phyloP scores from a whole-genome alignment of 2,797 vertebrate species.

The Saxicola maurus region DNA sequence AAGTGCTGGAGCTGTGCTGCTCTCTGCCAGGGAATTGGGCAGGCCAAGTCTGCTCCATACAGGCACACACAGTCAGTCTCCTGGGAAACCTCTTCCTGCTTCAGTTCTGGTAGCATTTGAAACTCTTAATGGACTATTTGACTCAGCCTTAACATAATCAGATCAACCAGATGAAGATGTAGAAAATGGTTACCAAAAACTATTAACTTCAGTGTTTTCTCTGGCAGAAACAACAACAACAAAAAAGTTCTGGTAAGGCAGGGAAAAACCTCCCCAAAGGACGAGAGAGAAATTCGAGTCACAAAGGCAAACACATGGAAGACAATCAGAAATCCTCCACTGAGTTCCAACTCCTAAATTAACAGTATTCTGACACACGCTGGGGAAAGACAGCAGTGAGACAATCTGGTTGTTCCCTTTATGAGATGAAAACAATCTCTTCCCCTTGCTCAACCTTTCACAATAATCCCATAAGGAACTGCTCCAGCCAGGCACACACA shows the following conservation, averaged over 20 bases:
- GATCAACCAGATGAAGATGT: not conserved
- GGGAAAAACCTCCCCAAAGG: not conserved
- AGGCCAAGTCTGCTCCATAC: not conserved
- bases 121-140: not conserved
- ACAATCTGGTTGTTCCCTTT: not conserved
- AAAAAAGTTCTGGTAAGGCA: not conserved
- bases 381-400: not conserved
- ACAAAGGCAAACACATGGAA: constrained; percentile 13
- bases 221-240: not conserved
- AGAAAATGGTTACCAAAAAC: not conserved
- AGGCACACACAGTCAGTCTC: not conserved
- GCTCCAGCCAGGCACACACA: not conserved
- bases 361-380: not conserved
- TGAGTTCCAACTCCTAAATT: constrained; percentile 9
- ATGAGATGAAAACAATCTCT: constrained; percentile 7
- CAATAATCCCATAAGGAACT: not conserved
- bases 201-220: not conserved
- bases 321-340: not conserved
- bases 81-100: constrained; percentile 10
- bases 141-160: not conserved
- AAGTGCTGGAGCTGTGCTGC: not conserved
- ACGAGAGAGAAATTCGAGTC: not conserved
- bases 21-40: not conserved
- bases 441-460: not conserved
- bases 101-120: not conserved